Evolutionary conservation across 1,140 invertebrate genomes (phyloP).

Genomic region (Aphidius ervi): DNA sequence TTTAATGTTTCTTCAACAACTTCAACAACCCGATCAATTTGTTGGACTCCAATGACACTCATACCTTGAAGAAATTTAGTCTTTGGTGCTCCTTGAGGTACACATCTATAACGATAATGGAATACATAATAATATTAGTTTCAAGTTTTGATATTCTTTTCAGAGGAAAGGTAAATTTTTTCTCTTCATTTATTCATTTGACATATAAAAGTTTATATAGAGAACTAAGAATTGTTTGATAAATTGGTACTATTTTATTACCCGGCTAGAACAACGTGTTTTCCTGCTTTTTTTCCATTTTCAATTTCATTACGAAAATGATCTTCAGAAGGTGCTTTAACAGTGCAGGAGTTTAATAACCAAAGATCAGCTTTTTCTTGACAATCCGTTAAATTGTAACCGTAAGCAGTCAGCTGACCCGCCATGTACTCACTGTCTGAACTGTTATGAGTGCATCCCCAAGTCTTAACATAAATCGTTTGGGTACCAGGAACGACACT

Average conservation of each 20-base stretch:
- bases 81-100: conserved; percentile 84
- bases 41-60: conserved; percentile 93
- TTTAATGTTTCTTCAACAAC: conserved; percentile 98
- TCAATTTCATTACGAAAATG: conserved; percentile 94
- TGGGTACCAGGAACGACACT: conserved; percentile 85
- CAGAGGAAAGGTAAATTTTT: too few species aligned
- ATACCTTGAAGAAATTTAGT: conserved; percentile 72
- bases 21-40: conserved; percentile 96
- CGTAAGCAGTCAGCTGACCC: conserved; percentile 82
- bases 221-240: too few species aligned
- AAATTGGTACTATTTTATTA: conserved; percentile 42
- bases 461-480: conserved; percentile 90
- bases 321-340: conserved; percentile 95
- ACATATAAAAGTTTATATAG: too few species aligned
- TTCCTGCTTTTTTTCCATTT: conserved; percentile 68
- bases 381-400: conserved; percentile 81
- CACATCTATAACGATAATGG: conserved; percentile 55
- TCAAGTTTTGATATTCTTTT: too few species aligned
- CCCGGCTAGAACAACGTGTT: conserved; percentile 89
- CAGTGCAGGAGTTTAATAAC: conserved; percentile 96
- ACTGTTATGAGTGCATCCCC: conserved; percentile 96
- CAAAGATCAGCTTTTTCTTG: conserved; percentile 85
- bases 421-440: conserved; percentile 98
- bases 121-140: too few species aligned
- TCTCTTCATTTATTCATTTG: too few species aligned